These are phyloP conservation scores for Paragorgia papillata DNA, from an alignment of 92 coral and sea anemone species.

Conservation along the genomic window DNA sequence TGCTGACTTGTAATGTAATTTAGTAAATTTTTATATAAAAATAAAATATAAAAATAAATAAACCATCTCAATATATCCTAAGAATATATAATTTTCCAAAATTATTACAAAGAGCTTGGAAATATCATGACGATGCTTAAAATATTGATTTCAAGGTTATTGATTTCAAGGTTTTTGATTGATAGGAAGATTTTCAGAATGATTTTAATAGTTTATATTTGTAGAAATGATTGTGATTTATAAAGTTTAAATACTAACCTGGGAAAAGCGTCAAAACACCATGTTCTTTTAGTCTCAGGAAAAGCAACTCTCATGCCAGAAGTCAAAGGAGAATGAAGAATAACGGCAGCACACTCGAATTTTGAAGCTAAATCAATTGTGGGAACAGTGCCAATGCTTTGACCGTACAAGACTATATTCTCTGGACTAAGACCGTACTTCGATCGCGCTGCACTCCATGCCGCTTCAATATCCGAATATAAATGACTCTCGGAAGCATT, in stretches of 20 bases:
- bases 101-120: too few relatives aligned
- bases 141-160: too few relatives aligned
- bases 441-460: slow-evolving; percentile 89
- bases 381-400: slow-evolving; percentile 99
- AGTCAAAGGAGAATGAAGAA: slow-evolving; percentile 93
- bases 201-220: too few relatives aligned
- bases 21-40: too few relatives aligned
- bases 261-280: slow-evolving; percentile 99
- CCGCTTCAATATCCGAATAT: slow-evolving; percentile 97
- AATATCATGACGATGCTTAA: too few relatives aligned
- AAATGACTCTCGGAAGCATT: slow-evolving; percentile 92
- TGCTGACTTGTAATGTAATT: too few relatives aligned
- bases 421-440: slow-evolving; percentile 91
- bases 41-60: too few relatives aligned
- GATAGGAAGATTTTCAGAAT: too few relatives aligned
- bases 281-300: slow-evolving; percentile 96
- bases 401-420: slow-evolving; percentile 91
- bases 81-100: too few relatives aligned
- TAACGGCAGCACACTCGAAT: slow-evolving; percentile 96
- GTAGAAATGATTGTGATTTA: too few relatives aligned
- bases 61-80: too few relatives aligned
- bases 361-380: slow-evolving; percentile 96
- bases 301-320: slow-evolving; percentile 99
- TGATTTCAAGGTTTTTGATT: too few relatives aligned
- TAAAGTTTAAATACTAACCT: slow-evolving; percentile 85